Conservation (phyloP, 2,888 invertebrate genomes). For the Prosapia bicincta region DNA sequence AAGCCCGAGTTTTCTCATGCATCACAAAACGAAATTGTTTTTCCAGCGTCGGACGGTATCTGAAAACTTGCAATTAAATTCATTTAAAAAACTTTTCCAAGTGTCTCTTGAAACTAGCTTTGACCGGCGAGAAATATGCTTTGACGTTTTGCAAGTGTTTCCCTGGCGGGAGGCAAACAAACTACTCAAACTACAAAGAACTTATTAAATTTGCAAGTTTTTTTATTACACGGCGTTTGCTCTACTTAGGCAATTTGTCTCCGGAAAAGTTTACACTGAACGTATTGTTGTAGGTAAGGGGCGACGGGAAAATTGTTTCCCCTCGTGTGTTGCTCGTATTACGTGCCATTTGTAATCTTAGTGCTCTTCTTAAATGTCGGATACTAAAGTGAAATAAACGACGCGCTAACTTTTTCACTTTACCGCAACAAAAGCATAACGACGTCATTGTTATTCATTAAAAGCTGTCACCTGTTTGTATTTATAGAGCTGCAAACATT, state of each 20-base stretch:
- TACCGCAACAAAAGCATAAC: too few relatives aligned
- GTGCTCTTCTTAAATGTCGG: background rate
- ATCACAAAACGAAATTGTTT: background rate
- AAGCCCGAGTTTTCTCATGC: background rate
- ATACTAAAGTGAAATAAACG: too few relatives aligned
- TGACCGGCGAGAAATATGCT: background rate
- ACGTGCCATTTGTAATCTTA: background rate
- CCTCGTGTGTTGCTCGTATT: background rate
- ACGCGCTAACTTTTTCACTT: too few relatives aligned
- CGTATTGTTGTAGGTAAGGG: background rate
- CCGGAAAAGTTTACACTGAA: background rate
- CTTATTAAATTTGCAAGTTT: slow-evolving; percentile 1
- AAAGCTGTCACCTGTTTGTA: too few relatives aligned
- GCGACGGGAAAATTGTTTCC: background rate
- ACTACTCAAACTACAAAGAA: background rate
- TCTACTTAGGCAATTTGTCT: background rate
- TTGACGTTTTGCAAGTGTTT: background rate
- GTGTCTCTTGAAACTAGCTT: background rate
- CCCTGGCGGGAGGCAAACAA: background rate
- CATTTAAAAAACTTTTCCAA: background rate
- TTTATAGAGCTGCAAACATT: too few relatives aligned
- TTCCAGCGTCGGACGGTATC: background rate
- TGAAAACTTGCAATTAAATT: background rate
- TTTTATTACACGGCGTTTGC: background rate
- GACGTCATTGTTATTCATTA: too few relatives aligned